Evolutionary conservation across 2,797 vertebrate species (phyloP).

Genomic region (Enteromius fasciolatus): DNA sequence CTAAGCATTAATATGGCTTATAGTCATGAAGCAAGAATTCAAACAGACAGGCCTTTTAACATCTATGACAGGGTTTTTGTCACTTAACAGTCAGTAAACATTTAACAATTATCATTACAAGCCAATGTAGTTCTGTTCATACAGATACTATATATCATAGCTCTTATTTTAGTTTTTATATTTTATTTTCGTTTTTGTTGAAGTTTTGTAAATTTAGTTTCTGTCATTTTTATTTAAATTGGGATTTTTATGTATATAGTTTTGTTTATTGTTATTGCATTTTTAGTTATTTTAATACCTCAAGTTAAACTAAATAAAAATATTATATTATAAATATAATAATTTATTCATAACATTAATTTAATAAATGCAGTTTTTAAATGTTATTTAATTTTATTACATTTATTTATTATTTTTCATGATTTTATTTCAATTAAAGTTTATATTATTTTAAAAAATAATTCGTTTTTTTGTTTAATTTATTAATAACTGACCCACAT

Average conservation of each 20-base stretch:
- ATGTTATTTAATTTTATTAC: background rate
- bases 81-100: background rate
- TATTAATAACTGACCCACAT: background rate
- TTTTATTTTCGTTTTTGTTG: too few species aligned
- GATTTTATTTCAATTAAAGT: background rate
- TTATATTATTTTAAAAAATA: background rate
- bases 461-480: background rate
- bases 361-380: too few species aligned
- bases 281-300: background rate
- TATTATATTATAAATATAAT: too few species aligned
- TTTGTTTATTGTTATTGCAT: background rate
- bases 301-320: background rate
- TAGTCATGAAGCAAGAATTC: constrained; percentile 55
- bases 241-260: background rate
- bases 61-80: constrained; percentile 2
- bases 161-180: too few species aligned
- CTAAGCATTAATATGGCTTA: constrained; percentile 64
- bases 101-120: background rate
- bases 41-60: constrained; percentile 28
- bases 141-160: background rate
- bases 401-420: background rate
- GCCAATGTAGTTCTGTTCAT: background rate
- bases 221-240: background rate
- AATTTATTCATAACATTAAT: background rate
- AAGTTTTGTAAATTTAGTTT: background rate